Evolutionary conservation across 2,888 invertebrate species (phyloP).

Genomic region (Neoscelio sp.): DNA sequence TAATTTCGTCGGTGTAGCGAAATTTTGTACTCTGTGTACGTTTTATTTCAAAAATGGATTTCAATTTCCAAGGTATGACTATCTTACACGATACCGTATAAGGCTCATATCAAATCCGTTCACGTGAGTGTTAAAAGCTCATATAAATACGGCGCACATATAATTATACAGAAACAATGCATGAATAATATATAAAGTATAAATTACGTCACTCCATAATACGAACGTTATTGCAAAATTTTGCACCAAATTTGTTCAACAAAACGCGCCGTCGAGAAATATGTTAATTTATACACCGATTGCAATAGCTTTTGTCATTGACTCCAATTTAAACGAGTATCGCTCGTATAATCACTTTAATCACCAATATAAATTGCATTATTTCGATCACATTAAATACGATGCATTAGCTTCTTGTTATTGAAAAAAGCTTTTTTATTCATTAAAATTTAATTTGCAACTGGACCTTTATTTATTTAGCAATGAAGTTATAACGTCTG

Average conservation of each 20-base stretch:
- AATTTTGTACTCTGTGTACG: neutral
- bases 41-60: slow-evolving; percentile 1
- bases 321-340: slow-evolving; percentile 63
- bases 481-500: too few species aligned
- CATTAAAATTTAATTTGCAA: too few species aligned
- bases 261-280: slow-evolving; percentile 34
- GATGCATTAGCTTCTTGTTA: too few species aligned
- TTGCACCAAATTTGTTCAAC: slow-evolving; percentile 65
- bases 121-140: slow-evolving; percentile 45
- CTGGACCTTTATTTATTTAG: too few species aligned
- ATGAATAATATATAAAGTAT: slow-evolving; percentile 62
- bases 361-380: slow-evolving; percentile 37
- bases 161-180: slow-evolving; percentile 57
- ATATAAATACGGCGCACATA: slow-evolving; percentile 29
- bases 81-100: slow-evolving; percentile 21
- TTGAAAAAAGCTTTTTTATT: too few species aligned
- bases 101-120: slow-evolving; percentile 27
- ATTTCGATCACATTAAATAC: slow-evolving; percentile 7
- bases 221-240: slow-evolving; percentile 42
- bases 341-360: slow-evolving; percentile 42
- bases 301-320: slow-evolving; percentile 64
- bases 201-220: slow-evolving; percentile 37
- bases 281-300: slow-evolving; percentile 52
- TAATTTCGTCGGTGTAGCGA: too few species aligned
- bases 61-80: neutral